A percentile compares a stretch with the other conserved stretches of the same genome.
Conservation (phyloP, 37 sponge, comb jelly and placozoan species). For the Aphrocallistes beatrix region DNA sequence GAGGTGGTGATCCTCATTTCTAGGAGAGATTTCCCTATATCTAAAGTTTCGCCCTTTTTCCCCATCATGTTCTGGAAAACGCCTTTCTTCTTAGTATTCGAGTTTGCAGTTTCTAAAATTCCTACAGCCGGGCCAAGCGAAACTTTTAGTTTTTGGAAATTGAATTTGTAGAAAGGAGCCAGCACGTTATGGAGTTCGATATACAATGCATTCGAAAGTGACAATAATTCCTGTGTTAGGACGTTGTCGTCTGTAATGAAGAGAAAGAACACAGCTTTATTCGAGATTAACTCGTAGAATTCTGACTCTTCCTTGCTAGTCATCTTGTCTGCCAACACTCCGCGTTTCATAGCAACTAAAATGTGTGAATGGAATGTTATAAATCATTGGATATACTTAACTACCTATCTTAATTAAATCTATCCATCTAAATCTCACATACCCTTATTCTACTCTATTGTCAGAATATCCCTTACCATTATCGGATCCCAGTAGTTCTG, state of each 20-base stretch:
- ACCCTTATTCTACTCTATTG: background rate
- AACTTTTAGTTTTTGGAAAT: background rate
- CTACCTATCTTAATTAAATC: background rate
- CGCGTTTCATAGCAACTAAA: background rate
- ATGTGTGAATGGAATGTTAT: background rate
- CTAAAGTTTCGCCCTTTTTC: background rate
- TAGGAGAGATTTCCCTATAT: background rate
- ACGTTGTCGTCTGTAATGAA: background rate
- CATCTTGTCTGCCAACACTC: background rate
- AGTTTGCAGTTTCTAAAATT: background rate
- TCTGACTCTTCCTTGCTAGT: background rate
- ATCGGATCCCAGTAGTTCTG: background rate
- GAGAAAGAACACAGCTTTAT: background rate
- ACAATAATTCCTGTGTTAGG: background rate
- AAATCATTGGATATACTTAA: background rate
- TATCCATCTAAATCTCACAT: background rate
- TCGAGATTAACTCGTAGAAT: background rate
- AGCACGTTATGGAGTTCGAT: background rate
- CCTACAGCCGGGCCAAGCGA: background rate
- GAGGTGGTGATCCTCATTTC: background rate
- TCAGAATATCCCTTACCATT: background rate
- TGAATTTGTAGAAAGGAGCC: background rate
- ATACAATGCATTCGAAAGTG: background rate
- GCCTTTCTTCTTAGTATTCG: background rate
- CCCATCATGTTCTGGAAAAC: background rate